These are phyloP conservation scores for Pyrocoelia pectoralis DNA, from an alignment of 2,888 invertebrate genomes.

Conservation along the genomic window DNA sequence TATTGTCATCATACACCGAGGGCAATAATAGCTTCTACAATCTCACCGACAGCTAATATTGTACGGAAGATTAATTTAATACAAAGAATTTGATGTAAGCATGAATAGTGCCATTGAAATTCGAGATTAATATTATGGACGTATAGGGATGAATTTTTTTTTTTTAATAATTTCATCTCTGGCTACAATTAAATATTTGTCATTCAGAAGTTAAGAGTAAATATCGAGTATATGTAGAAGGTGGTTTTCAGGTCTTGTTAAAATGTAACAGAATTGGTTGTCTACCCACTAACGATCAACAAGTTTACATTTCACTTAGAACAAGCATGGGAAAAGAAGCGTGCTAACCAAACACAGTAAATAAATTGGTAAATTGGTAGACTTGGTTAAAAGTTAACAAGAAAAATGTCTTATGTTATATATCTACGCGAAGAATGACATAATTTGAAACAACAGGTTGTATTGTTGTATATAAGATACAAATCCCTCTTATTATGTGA, in stretches of 20 bases:
- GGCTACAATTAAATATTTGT: neutral
- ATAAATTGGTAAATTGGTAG: no score
- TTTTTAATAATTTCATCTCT: neutral
- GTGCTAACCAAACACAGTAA: slow-evolving; percentile 37
- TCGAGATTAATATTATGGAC: slow-evolving; percentile 26
- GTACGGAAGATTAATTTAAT: slow-evolving; percentile 51
- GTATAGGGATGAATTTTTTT: neutral
- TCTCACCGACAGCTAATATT: slow-evolving; percentile 50
- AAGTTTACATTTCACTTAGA: slow-evolving; percentile 43
- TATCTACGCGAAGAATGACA: no score
- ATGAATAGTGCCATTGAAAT: slow-evolving; percentile 32
- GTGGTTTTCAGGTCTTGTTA: slow-evolving; percentile 5
- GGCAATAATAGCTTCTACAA: slow-evolving; percentile 46
- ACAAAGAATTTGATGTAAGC: slow-evolving; percentile 45
- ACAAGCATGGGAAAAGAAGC: slow-evolving; percentile 39
- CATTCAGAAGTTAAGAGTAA: neutral
- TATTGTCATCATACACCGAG: slow-evolving; percentile 50
- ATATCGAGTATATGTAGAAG: neutral
- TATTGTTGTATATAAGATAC: no score
- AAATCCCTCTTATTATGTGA: no score
- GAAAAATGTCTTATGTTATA: no score
- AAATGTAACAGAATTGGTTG: slow-evolving; percentile 21
- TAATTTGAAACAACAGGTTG: no score
- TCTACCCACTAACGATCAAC: slow-evolving; percentile 35
- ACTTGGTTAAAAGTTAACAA: no score